Percentiles rank a stretch among this genome's conserved stretches.
These are phyloP conservation scores for Cyphomyrus plagiostoma DNA, from an alignment of 2,113 vertebrate genomes.

Conservation along the genomic window DNA sequence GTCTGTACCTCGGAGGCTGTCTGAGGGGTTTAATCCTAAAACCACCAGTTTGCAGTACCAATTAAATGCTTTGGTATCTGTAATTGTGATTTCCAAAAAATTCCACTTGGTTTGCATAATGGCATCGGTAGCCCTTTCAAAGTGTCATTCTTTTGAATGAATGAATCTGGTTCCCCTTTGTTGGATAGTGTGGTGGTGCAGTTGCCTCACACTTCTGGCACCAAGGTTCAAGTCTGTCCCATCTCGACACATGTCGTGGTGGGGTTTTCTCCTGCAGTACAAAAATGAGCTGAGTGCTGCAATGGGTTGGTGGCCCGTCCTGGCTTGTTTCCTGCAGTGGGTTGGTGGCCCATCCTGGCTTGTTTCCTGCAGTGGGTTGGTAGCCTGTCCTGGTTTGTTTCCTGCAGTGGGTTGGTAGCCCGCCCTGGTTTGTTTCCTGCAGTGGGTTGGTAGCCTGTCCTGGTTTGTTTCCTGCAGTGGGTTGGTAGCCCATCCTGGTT, in stretches of 20 bases:
- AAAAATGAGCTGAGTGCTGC: no score
- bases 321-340: no score
- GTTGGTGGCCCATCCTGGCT: no score
- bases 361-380: no score
- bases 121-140: background rate
- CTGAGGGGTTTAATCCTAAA: background rate
- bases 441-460: no score
- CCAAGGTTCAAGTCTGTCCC: background rate
- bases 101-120: background rate
- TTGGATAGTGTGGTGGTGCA: background rate
- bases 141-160: background rate
- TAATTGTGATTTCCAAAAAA: background rate
- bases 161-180: background rate
- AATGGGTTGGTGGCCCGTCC: no score
- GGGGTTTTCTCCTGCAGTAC: background rate
- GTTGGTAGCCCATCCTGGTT: no score
- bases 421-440: no score
- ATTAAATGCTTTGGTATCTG: background rate
- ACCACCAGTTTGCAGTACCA: background rate
- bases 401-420: no score
- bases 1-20: background rate
- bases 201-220: background rate
- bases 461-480: no score
- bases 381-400: no score
- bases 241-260: background rate